phyloP scores from a whole-genome alignment of 2,113 vertebrate genomes.

The Pluvialis apricaria region DNA sequence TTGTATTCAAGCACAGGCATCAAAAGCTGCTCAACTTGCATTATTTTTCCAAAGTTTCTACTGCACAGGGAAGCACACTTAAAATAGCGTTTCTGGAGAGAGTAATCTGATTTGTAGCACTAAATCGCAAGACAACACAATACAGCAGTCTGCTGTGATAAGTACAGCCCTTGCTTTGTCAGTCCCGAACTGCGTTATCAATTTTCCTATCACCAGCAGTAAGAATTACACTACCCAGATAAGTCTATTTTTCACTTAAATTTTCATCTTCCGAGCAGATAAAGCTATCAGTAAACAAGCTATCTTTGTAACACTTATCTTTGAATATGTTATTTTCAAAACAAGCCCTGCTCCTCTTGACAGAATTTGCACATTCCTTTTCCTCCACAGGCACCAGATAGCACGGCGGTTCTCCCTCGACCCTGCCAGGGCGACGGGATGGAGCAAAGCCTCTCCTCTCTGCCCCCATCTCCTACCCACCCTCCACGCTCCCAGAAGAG shows the following conservation, averaged over 20 bases:
- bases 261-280: background rate
- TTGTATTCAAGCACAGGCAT: background rate
- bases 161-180: background rate
- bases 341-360: background rate
- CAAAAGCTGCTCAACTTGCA: background rate
- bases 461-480: background rate
- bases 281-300: background rate
- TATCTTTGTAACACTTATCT: background rate
- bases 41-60: background rate
- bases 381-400: background rate
- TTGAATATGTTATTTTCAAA: background rate
- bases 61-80: background rate
- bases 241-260: background rate
- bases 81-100: background rate
- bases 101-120: background rate
- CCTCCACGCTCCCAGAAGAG: background rate
- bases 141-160: background rate
- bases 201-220: background rate
- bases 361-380: background rate
- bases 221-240: background rate
- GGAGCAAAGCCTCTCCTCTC: background rate
- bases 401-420: background rate
- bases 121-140: background rate
- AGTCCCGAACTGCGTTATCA: background rate
- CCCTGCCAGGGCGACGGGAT: accelerated